A percentile compares a stretch with the other conserved stretches of the same genome.
Evolutionary conservation across 1,140 invertebrate genomes (phyloP).

Genomic region (Ephestia elutella): DNA sequence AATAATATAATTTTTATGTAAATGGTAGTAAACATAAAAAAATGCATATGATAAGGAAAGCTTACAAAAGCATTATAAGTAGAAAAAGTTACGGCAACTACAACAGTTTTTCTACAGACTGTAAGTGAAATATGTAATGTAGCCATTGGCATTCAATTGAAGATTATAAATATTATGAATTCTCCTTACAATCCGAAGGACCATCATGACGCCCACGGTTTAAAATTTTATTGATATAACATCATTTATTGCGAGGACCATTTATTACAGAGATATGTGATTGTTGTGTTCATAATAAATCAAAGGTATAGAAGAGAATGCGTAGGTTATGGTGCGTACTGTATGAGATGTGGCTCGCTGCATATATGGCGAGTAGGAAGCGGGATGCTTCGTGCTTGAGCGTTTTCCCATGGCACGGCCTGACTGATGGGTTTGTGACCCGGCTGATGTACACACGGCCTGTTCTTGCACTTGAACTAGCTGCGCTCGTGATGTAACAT

Average conservation of each 20-base stretch:
- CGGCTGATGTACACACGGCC: conserved; percentile 33
- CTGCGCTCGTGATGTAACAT: conserved; percentile 23
- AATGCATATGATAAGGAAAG: no score
- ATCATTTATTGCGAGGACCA: conserved; percentile 3
- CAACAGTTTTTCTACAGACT: no score
- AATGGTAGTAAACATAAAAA: no score
- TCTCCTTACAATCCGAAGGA: conserved; percentile 1
- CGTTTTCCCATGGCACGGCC: conserved; percentile 52
- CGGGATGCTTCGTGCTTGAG: conserved; percentile 29
- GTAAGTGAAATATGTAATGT: no score
- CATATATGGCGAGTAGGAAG: conserved; percentile 62
- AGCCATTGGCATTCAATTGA: neutral
- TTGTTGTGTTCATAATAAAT: conserved; percentile 3
- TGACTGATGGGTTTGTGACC: conserved; percentile 47
- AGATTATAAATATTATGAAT: neutral
- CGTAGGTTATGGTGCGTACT: neutral
- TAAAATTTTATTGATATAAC: conserved; percentile 9
- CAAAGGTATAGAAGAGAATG: conserved; percentile 3
- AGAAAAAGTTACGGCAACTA: no score
- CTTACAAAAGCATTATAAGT: no score
- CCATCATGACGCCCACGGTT: conserved; percentile 5
- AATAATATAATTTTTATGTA: no score
- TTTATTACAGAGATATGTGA: conserved; percentile 4
- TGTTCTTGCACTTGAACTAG: conserved; percentile 60
- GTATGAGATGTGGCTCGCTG: conserved; percentile 10